Conservation (phyloP, 2,797 vertebrate genomes). For the Lutjanus argentimaculatus region DNA sequence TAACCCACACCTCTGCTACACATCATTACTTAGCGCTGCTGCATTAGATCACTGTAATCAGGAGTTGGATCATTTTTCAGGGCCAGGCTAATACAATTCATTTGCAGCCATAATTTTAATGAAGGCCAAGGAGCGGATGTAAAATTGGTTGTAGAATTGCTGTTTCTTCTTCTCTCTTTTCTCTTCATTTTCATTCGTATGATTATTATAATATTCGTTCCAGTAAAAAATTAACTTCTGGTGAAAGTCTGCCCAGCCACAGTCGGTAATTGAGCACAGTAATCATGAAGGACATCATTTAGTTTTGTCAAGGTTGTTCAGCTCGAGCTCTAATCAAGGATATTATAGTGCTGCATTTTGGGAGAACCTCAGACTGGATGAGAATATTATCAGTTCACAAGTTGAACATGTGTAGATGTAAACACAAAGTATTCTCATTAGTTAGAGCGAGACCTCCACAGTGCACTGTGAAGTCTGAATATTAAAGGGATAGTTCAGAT, state of each 20-base stretch:
- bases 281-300: conserved; percentile 10
- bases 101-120: conserved; percentile 44
- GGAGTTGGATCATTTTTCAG: conserved; percentile 39
- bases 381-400: neutral
- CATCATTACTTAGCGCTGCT: conserved; percentile 18
- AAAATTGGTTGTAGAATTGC: conserved; percentile 31
- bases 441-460: too few species aligned
- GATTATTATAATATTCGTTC: conserved; percentile 22
- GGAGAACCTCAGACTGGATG: neutral
- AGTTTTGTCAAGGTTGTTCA: conserved; percentile 4
- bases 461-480: neutral
- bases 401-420: neutral
- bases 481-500: neutral
- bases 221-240: neutral
- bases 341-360: neutral
- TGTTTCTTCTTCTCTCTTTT: neutral
- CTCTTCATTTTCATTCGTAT: conserved; percentile 1
- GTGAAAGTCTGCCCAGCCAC: neutral
- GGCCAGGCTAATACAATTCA: conserved; percentile 3
- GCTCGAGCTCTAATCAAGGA: neutral
- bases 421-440: neutral
- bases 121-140: conserved; percentile 23
- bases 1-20: conserved; percentile 31
- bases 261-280: conserved; percentile 2
- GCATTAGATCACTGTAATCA: conserved; percentile 33